phyloP scores from a whole-genome alignment of 2,113 vertebrate genomes.

The Hippocampus zosterae region DNA sequence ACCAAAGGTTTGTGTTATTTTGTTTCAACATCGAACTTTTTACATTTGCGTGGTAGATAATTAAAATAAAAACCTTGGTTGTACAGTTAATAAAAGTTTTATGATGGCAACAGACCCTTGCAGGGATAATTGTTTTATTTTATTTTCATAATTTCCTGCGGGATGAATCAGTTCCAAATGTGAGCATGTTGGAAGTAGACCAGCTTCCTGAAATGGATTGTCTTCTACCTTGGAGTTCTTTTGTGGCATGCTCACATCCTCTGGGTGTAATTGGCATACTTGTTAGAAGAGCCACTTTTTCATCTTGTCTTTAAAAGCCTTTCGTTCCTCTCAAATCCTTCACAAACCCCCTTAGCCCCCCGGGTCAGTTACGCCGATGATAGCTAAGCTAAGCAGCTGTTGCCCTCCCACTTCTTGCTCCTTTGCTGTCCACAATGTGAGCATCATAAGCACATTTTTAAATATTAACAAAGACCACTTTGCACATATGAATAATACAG shows the following conservation, averaged over 20 bases:
- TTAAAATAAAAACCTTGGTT: background rate
- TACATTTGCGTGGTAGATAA: background rate
- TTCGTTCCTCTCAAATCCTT: constrained; percentile 47
- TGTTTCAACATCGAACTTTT: background rate
- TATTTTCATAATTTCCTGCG: background rate
- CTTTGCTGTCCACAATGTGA: constrained; percentile 58
- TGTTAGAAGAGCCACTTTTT: constrained; percentile 38
- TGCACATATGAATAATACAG: constrained; percentile 80
- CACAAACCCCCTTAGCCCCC: constrained; percentile 29
- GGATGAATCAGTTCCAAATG: constrained; percentile 3
- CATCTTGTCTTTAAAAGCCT: constrained; percentile 48
- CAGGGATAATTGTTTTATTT: background rate
- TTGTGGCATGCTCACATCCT: constrained; percentile 13
- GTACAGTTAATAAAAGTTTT: background rate
- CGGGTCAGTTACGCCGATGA: constrained; percentile 34
- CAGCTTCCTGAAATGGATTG: background rate
- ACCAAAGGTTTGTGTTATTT: background rate
- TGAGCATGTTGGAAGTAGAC: constrained; percentile 5
- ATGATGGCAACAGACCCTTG: background rate
- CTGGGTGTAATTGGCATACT: constrained; percentile 40
- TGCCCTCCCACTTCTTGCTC: constrained; percentile 43
- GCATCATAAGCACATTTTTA: constrained; percentile 79
- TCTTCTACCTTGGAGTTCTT: constrained; percentile 1
- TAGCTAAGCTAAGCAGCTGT: constrained; percentile 39
- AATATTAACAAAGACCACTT: constrained; percentile 83